These are phyloP conservation scores for Plecturocebus donacophilus DNA, from an alignment of 2,113 vertebrate genomes.

Conservation along the genomic window DNA sequence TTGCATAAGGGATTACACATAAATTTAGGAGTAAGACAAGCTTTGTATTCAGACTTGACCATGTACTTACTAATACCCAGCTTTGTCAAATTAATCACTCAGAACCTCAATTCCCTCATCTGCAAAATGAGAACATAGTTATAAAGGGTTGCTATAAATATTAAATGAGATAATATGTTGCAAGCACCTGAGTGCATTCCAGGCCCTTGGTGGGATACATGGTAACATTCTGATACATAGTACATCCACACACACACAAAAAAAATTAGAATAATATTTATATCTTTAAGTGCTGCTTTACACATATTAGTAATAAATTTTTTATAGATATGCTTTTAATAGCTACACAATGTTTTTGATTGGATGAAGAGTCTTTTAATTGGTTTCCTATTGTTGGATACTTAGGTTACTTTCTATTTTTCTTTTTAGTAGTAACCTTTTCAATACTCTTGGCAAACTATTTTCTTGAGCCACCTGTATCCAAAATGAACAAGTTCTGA, in stretches of 20 bases:
- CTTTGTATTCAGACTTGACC: background rate
- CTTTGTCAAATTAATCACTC: background rate
- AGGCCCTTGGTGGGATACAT: background rate
- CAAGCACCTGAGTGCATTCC: background rate
- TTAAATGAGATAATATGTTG: background rate
- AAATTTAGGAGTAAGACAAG: background rate
- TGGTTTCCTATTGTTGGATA: background rate
- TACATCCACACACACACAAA: no score
- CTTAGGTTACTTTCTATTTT: background rate
- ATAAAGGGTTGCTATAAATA: background rate
- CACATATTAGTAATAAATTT: background rate
- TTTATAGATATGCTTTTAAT: background rate
- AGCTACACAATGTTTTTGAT: background rate
- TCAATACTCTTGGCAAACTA: background rate
- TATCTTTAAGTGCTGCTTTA: background rate
- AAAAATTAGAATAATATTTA: background rate
- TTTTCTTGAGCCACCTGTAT: background rate
- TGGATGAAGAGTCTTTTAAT: background rate
- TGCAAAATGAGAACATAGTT: background rate
- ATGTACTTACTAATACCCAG: background rate
- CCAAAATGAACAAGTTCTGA: constrained; percentile 2
- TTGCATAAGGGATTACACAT: background rate
- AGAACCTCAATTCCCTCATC: background rate
- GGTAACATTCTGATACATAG: background rate
- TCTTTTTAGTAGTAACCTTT: background rate